These are phyloP conservation scores for Probaryconus sp. DNA, from an alignment of 1,140 invertebrate genomes.

Conservation along the genomic window DNA sequence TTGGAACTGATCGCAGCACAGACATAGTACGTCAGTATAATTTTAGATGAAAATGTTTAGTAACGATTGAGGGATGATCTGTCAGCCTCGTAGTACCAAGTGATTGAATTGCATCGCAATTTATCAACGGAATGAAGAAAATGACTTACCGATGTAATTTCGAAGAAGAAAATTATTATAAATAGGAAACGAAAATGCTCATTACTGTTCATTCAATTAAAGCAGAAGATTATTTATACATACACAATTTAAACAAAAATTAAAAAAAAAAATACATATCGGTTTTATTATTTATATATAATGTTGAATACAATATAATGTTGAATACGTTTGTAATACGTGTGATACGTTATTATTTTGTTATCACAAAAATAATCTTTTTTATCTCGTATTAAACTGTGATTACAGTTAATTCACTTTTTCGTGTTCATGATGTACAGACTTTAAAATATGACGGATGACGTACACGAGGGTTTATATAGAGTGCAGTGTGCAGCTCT, in stretches of 20 bases:
- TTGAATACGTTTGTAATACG: not conserved
- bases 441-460: constrained; percentile 6
- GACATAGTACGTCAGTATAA: constrained; percentile 35
- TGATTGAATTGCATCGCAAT: constrained; percentile 55
- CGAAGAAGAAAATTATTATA: too few species aligned
- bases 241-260: too few species aligned
- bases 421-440: not conserved
- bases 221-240: too few species aligned
- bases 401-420: not conserved
- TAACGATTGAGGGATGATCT: constrained; percentile 51
- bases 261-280: too few species aligned
- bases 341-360: not conserved
- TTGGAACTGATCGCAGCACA: constrained; percentile 13
- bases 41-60: constrained; percentile 47
- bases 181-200: too few species aligned
- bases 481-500: not conserved
- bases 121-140: constrained; percentile 44
- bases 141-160: constrained; percentile 39
- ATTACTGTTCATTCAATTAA: too few species aligned
- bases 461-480: not conserved
- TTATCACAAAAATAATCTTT: not conserved
- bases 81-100: constrained; percentile 34
- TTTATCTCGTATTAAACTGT: not conserved
- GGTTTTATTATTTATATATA: too few species aligned
- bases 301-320: not conserved